Evolutionary conservation across 2,797 vertebrate species (phyloP).

Genomic region (Lophura swinhoii): DNA sequence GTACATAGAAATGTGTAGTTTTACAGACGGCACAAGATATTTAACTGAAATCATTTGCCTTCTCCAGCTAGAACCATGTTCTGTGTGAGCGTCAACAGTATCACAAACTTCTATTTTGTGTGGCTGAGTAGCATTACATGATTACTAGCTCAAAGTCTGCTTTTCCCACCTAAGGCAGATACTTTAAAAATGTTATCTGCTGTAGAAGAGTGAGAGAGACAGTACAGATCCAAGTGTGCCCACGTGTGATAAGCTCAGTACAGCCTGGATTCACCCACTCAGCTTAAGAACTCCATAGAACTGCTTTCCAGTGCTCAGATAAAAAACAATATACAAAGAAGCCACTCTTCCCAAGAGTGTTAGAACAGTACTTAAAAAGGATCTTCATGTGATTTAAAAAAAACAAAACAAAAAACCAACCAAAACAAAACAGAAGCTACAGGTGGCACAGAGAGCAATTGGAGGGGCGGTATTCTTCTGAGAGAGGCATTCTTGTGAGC

Average conservation of each 20-base stretch:
- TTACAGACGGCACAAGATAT: slow-evolving; percentile 26
- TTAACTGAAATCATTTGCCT: slow-evolving; percentile 74
- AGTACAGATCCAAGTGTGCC: slow-evolving; percentile 70
- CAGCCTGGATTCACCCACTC: slow-evolving; percentile 62
- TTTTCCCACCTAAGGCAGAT: slow-evolving; percentile 70
- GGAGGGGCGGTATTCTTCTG: slow-evolving; percentile 68
- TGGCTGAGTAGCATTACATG: slow-evolving; percentile 50
- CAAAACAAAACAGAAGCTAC: slow-evolving; percentile 70
- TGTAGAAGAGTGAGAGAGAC: slow-evolving; percentile 68
- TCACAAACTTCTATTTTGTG: slow-evolving; percentile 51
- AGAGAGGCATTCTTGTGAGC: slow-evolving; percentile 73
- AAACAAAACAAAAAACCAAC: not conserved
- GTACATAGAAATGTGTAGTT: slow-evolving; percentile 42
- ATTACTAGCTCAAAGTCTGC: slow-evolving; percentile 62
- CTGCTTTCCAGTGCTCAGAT: slow-evolving; percentile 91
- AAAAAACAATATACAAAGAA: slow-evolving; percentile 75
- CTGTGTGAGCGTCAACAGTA: slow-evolving; percentile 35
- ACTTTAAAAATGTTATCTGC: slow-evolving; percentile 46
- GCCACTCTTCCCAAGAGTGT: slow-evolving; percentile 74
- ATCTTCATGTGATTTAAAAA: slow-evolving; percentile 86
- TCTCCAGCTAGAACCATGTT: slow-evolving; percentile 67
- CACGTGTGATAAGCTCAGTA: slow-evolving; percentile 40
- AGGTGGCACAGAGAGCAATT: slow-evolving; percentile 86
- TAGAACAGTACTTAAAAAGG: slow-evolving; percentile 78
- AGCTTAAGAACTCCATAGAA: slow-evolving; percentile 72